Base-by-base conservation (phyloP, 2,797 vertebrate species). In the Cuniculus paca region DNA sequence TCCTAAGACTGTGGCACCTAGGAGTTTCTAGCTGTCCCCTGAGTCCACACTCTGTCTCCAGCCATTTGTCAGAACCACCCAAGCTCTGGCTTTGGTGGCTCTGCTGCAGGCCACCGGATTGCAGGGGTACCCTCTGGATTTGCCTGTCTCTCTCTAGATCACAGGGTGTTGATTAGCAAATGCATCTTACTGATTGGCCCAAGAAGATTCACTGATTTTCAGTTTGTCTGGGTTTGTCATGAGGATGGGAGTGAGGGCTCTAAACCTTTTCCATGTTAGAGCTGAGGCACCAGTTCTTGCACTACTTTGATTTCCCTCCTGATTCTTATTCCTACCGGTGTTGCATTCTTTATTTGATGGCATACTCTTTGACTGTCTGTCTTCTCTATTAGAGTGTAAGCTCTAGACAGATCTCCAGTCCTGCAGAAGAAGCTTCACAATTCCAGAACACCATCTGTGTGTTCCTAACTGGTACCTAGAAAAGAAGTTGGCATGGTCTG, bases 381-480 rank as follows among this genome's bases (percentile, higher is more conserved):
- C 45, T 34, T 52, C 52, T 7, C 24, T 13, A 1, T 42, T 28
- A 54, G 36, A 12, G 28, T 2, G 0, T 39, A 14, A 34, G 58
- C 24, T 78, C 52, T 1, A 7, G 68, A 34, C 74, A 20, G 28
- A 34, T 4, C 45, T 50, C 74, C 45, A 52, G 31, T 20, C 52
- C 75, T 17, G 72, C 72, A 48, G 72, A 75, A 75, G 42, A 75
- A 39, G 39, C 26, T 48, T 13, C 42, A 48, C 24, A 75, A 48
- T 31, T 4, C 10, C 54, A 22, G 65, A 74, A 22, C 2, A 20
- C 42, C 0, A 0, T 14, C 83, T 0, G 1, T 42, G 28, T 70
- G 20, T 81, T 45, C 17, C 10, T 11, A 16, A 34, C 61, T 24
- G 31, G 20, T 3, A 50, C 77, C 65, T 42, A 4, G n/a, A 31